These are phyloP conservation scores for Alviniconcha strummeri DNA, from an alignment of 2,888 invertebrate species.

Conservation along the genomic window DNA sequence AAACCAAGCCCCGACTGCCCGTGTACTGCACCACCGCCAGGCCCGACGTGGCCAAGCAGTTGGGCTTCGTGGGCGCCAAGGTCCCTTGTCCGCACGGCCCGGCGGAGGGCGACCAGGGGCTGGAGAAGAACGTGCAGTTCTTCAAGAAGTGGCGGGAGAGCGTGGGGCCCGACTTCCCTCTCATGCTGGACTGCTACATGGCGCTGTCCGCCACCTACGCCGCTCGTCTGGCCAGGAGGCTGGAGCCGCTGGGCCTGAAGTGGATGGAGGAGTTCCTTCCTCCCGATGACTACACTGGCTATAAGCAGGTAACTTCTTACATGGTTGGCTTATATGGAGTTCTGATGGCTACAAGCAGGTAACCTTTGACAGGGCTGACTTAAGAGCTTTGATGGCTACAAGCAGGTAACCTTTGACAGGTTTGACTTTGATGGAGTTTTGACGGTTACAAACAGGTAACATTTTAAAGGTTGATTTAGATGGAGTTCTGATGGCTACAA, in stretches of 20 bases:
- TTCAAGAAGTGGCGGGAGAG: slow-evolving; percentile 65
- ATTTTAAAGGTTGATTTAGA: too few relatives aligned
- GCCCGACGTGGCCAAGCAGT: slow-evolving; percentile 65
- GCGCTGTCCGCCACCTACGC: slow-evolving; percentile 66
- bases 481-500: too few relatives aligned
- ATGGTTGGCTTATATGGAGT: too few relatives aligned
- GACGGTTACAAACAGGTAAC: too few relatives aligned
- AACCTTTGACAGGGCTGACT: too few relatives aligned
- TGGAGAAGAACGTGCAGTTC: slow-evolving; percentile 65
- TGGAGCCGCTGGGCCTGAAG: slow-evolving; percentile 65
- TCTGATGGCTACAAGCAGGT: too few relatives aligned
- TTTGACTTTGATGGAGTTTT: too few relatives aligned
- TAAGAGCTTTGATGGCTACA: too few relatives aligned
- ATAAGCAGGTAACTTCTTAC: slow-evolving; percentile 47
- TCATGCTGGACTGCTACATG: slow-evolving; percentile 70
- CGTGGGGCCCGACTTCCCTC: slow-evolving; percentile 68
- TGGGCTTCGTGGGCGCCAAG: slow-evolving; percentile 69
- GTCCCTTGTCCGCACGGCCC: slow-evolving; percentile 68
- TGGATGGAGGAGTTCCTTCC: slow-evolving; percentile 71
- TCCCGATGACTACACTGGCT: slow-evolving; percentile 68
- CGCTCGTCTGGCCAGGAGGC: slow-evolving; percentile 59
- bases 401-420: too few relatives aligned
- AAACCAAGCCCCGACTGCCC: slow-evolving; percentile 66
- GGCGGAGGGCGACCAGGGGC: slow-evolving; percentile 63
- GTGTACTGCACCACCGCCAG: slow-evolving; percentile 68